Evolutionary conservation across 2,113 vertebrate species (phyloP), one percentile per base, ranked within the genome.

Genomic region (Albula goreensis): DNA sequence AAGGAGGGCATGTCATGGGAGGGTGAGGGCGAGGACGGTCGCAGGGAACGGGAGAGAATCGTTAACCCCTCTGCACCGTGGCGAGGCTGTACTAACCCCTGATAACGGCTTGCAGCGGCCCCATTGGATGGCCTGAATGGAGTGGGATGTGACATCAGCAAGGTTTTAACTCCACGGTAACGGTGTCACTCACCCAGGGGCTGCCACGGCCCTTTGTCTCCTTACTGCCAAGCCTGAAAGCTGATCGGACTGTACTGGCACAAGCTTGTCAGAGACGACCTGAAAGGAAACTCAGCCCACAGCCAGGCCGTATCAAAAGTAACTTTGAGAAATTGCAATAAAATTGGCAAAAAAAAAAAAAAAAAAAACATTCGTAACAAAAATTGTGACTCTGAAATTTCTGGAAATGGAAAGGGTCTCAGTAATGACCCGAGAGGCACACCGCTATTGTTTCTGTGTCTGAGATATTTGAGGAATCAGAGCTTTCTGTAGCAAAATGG

Each of bases 261-360:
- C 2, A 50, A 79, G 78, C 79, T 19, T 66, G 52, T 78, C 50
- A 48, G 63, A 78, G 78, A 85, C 78, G 88, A 53, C 87, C 83
- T 31, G 49, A 86, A 87, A 88, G 84, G 83, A 88, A 87, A 41
- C 82, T 56, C 5, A 25, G 81, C 81, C 22, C 15, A 1, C 81
- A 4, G 19, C 13, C 8, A 1, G 11, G 1, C 25, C 50, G 7
- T 4, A 1, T 12, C 51, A 56, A 10, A 10, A 53, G 12, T 9
- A 53, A 41, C 31, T 9, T 12, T 5, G 10, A 11, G 1, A 41
- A 11, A 78, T 12, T 6, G 53, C 53, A 31, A 41, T 17, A 12
- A 78, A 78, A 31, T 31, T 3, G 19, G 10, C 5, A 31, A 78
- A 78, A 10, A 8, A 8, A 78, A 48, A n/a, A 78, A 48, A 41